These are phyloP conservation scores for Rutilus rutilus DNA, from an alignment of 2,113 vertebrate species.

Conservation along the genomic window DNA sequence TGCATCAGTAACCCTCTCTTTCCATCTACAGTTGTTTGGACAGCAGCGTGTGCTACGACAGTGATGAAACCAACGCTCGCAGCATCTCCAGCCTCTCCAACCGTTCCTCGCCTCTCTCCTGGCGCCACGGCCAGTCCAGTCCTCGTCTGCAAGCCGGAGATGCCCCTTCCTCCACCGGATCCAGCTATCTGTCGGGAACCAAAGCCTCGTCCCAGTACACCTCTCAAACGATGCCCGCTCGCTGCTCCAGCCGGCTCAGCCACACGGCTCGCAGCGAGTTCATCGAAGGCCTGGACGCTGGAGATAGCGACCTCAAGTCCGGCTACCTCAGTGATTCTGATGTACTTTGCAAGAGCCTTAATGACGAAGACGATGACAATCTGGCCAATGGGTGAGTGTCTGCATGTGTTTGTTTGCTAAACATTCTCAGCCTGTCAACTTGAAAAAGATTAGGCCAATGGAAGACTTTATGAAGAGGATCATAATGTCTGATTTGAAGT, in stretches of 20 bases:
- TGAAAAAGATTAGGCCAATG: neutral
- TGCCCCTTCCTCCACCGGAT: slow-evolving; percentile 83
- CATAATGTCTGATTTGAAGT: neutral
- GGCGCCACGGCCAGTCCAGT: slow-evolving; percentile 96
- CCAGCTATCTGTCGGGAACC: slow-evolving; percentile 75
- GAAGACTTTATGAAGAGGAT: neutral
- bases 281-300: slow-evolving; percentile 83
- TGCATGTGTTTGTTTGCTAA: slow-evolving; percentile 3
- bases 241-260: slow-evolving; percentile 88
- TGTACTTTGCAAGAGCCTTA: slow-evolving; percentile 88
- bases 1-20: neutral
- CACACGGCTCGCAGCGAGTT: slow-evolving; percentile 92
- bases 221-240: slow-evolving; percentile 95
- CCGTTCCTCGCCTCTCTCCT: slow-evolving; percentile 94
- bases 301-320: slow-evolving; percentile 88
- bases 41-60: slow-evolving; percentile 90
- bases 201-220: slow-evolving; percentile 84
- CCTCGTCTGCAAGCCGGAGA: slow-evolving; percentile 94
- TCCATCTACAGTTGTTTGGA: slow-evolving; percentile 84
- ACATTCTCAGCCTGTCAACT: neutral
- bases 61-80: slow-evolving; percentile 90
- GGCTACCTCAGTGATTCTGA: slow-evolving; percentile 97
- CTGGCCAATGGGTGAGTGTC: slow-evolving; percentile 89
- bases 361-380: slow-evolving; percentile 85
- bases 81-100: slow-evolving; percentile 96